A percentile compares a stretch with the other conserved stretches of the same genome.
These are phyloP conservation scores for Rallus crepitans DNA, from an alignment of 2,797 vertebrate species.

Conservation along the genomic window DNA sequence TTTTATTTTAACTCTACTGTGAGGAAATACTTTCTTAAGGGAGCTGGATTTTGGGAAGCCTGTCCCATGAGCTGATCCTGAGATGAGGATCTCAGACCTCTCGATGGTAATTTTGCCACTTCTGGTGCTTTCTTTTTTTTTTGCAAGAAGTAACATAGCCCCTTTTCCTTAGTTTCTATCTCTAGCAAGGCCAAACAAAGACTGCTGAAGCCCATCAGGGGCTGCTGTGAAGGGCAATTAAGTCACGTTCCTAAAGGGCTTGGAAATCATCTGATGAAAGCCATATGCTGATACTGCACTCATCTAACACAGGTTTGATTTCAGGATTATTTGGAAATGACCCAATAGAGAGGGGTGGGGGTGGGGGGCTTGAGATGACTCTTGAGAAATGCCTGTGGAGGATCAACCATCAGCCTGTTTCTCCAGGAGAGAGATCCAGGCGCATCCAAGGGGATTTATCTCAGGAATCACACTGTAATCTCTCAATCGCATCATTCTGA, in stretches of 20 bases:
- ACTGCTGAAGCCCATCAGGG: neutral
- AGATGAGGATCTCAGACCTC: neutral
- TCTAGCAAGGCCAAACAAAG: neutral
- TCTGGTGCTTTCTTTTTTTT: neutral
- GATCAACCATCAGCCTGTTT: conserved; percentile 12
- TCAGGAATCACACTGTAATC: neutral
- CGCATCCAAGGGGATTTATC: neutral
- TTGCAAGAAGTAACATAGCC: neutral
- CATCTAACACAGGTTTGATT: conserved; percentile 17
- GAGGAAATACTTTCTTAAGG: neutral
- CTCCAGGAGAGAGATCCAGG: neutral
- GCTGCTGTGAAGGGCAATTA: neutral
- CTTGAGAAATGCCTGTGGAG: conserved; percentile 26
- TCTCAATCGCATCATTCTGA: neutral
- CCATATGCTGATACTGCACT: neutral
- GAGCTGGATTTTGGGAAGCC: neutral
- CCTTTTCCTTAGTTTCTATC: neutral
- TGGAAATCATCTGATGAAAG: conserved; percentile 55
- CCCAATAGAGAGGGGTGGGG: neutral
- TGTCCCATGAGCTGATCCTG: neutral
- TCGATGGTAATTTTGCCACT: neutral
- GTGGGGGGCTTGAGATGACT: neutral
- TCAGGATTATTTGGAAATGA: conserved; percentile 25
- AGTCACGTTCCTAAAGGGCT: conserved; percentile 1
- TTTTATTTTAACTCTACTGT: neutral